These are phyloP conservation scores for Microctonus aethiopoides DNA, from an alignment of 2,888 invertebrate genomes.

Conservation along the genomic window DNA sequence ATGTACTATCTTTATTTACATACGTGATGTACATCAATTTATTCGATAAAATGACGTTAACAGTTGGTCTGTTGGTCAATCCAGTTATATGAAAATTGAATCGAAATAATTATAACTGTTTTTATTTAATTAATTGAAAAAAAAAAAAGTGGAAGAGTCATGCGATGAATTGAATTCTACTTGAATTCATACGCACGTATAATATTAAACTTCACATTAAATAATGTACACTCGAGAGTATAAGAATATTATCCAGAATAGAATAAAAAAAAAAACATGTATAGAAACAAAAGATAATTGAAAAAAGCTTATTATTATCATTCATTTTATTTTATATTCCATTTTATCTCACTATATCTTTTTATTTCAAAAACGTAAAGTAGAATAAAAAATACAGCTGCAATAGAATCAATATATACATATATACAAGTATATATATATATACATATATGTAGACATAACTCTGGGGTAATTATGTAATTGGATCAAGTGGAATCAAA, in stretches of 20 bases:
- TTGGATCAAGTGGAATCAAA: slow-evolving; percentile 1
- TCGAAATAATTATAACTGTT: too few species aligned
- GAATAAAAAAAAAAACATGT: not conserved
- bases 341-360: not conserved
- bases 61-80: too few species aligned
- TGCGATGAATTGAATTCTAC: too few species aligned
- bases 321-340: not conserved
- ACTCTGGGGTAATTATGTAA: slow-evolving; percentile 5
- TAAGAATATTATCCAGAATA: not conserved
- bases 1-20: not conserved
- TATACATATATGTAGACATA: too few species aligned
- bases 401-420: not conserved
- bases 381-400: not conserved
- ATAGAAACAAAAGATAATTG: not conserved
- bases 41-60: too few species aligned
- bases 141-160: too few species aligned
- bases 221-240: too few species aligned
- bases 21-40: too few species aligned
- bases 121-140: too few species aligned
- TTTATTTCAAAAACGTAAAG: not conserved
- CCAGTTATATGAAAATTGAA: too few species aligned
- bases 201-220: too few species aligned
- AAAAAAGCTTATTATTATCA: not conserved
- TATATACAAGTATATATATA: not conserved
- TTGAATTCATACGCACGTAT: too few species aligned